A percentile compares a stretch with the other conserved stretches of the same genome.
phyloP scores from a whole-genome alignment of 2,888 invertebrate species.

The Hirtodrosophila duncani region DNA sequence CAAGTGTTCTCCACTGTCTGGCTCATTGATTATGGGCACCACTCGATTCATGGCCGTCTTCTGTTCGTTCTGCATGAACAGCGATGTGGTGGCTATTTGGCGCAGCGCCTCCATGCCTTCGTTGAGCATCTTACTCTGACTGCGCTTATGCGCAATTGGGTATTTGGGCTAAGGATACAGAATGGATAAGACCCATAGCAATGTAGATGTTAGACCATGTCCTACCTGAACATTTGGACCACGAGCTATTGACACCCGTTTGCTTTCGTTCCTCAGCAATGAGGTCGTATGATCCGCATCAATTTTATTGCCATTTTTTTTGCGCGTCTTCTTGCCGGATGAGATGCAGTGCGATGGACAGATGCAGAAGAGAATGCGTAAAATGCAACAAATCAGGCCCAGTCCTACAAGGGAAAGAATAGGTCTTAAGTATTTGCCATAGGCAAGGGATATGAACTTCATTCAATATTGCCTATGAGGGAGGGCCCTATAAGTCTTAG shows the following conservation, averaged over 20 bases:
- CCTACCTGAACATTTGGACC: slow-evolving; percentile 75
- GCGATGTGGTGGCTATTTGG: slow-evolving; percentile 79
- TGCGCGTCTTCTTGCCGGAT: slow-evolving; percentile 82
- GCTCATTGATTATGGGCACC: slow-evolving; percentile 78
- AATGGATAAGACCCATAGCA: neutral
- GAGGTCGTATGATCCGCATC: slow-evolving; percentile 79
- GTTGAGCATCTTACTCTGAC: slow-evolving; percentile 77
- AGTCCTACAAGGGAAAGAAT: slow-evolving; percentile 78
- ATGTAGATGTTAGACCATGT: neutral
- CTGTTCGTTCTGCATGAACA: slow-evolving; percentile 79
- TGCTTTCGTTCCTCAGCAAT: slow-evolving; percentile 77
- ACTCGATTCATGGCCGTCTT: slow-evolving; percentile 75
- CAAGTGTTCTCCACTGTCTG: slow-evolving; percentile 62
- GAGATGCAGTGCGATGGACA: slow-evolving; percentile 88
- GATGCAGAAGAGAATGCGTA: slow-evolving; percentile 90
- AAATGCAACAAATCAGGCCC: slow-evolving; percentile 89
- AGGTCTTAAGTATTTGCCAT: neutral
- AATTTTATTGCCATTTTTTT: slow-evolving; percentile 79
- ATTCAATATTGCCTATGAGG: slow-evolving; percentile 80
- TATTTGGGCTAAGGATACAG: slow-evolving; percentile 62
- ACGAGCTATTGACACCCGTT: slow-evolving; percentile 77
- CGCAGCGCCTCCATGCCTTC: slow-evolving; percentile 79
- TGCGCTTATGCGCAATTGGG: slow-evolving; percentile 76
- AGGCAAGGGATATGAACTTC: neutral
- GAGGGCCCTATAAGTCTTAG: slow-evolving; percentile 92